Evolutionary conservation across 2,797 vertebrate genomes (phyloP).

Genomic region (Pitangus sulphuratus): DNA sequence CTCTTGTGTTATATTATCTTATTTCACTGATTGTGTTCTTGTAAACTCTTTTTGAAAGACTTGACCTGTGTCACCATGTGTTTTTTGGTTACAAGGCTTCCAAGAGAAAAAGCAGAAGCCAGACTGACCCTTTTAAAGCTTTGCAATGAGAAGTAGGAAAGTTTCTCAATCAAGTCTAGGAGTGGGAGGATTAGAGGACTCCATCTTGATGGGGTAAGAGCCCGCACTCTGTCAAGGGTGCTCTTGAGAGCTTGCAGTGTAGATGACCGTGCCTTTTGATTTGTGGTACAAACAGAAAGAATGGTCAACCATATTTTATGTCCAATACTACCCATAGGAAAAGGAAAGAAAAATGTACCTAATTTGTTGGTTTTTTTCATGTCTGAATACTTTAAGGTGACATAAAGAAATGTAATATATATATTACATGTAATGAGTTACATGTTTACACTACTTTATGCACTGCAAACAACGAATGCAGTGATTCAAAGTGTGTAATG

Average conservation of each 20-base stretch:
- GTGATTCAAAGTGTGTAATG: neutral
- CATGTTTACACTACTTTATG: neutral
- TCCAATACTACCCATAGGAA: neutral
- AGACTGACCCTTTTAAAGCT: neutral
- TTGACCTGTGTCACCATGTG: neutral
- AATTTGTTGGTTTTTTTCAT: accelerated
- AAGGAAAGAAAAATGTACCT: neutral
- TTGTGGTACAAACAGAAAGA: neutral
- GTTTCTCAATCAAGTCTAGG: neutral
- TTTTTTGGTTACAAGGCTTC: neutral
- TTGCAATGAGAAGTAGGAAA: neutral
- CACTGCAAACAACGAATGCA: neutral
- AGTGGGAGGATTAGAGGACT: neutral
- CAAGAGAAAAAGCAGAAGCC: neutral
- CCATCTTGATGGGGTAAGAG: neutral
- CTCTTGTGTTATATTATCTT: neutral
- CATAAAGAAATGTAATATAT: neutral
- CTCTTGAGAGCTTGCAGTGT: neutral
- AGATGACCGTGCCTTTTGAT: neutral
- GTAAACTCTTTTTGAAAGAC: neutral
- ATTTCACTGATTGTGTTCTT: neutral
- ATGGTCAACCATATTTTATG: neutral
- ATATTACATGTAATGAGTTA: neutral
- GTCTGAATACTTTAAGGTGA: neutral
- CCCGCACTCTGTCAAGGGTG: accelerated